Evolutionary conservation across 2,888 invertebrate genomes (phyloP), one percentile per base, ranked within the genome.

Genomic region (Melanostoma mellinum): DNA sequence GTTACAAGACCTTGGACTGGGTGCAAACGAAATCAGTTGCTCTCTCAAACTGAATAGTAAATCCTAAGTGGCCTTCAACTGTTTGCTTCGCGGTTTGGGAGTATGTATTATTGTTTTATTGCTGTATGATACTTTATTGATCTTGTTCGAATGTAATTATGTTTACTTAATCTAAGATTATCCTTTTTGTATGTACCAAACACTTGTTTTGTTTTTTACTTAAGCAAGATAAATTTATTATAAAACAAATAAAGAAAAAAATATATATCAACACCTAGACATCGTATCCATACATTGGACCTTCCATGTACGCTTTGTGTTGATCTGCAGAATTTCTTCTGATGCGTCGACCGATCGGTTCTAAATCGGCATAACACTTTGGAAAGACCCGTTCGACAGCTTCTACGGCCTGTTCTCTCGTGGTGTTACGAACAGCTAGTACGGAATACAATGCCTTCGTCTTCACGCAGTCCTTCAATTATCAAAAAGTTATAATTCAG

Each of bases 281-380:
- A 89, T 94, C 94, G 90, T 97, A 97, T 3, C 97, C 97, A 90
- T 95, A 96, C 89, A 95, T 94, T 71, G 93, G 92, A 0, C 94
- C 95, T 90, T 97, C 97, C 86, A 93, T 92, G 88, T 94, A 96
- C 0, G 96, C 96, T 89, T 93, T 94, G 3, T 93, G 90, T 93
- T 96, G 95, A 88, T 97, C 97, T 0, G 92, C 91, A 0, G 96
- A 96, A 89, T 95, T 96, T 76, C 96, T 92, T 86, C 95, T 93
- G 84, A 96, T 92, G 84, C 96, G 92, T 86, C 96, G 92, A 0
- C 98, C 98, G 60, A 98, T 93, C 0, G 99, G 99, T 89, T 99
- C 99, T 87, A 98, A 92, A 90, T 99, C 98, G 30, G 94, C 94
- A 88, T 98, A 98, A 90, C 99, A 99, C 89, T 94, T 96, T 0